Evolutionary conservation across 2,888 invertebrate genomes (phyloP), one percentile per base, ranked within the genome.

Genomic region (Didymodactylos carnosus): DNA sequence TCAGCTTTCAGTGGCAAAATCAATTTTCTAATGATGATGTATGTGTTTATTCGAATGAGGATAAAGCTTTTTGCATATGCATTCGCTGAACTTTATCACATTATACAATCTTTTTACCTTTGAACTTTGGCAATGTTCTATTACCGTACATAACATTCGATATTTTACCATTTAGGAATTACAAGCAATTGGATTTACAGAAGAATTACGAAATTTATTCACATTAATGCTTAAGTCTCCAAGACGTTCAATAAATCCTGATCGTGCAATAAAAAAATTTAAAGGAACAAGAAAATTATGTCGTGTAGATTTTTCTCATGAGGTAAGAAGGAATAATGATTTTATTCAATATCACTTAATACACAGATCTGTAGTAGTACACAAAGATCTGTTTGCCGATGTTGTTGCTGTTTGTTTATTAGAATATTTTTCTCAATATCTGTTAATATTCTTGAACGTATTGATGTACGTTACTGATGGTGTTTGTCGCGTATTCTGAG

Each of bases 151-250:
- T 27, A 41, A 39, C 27, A 39, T 69, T 29, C 25, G 39, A 39
- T 51, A 29, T 46, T 39, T 35, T 25, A 62, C 43, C 29, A 76
- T 76, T 40, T 77, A 82, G 81, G 80, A 79, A 41, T 78, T 78
- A 70, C 77, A 81, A 71, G 83, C 82, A 74, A 76, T 83, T 13
- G 76, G 80, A 13, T 84, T 84, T 77, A 83, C 84, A 80, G 79
- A 80, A 51, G 84, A 84, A 76, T 77, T 85, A 75, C 79, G 84
- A 11, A 79, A 80, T 75, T 76, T 85, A 70, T 85, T 85, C 79
- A 82, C 82, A 7, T 78, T 84, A 75, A 81, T 85, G 81, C 78
- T 83, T 19, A 82, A 80, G 25, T 81, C 83, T 0, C 79, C 62
- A 27, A 14, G 74, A n/a, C 53, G 49, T 40, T 39, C 71, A 27